phyloP scores from a whole-genome alignment of 2,888 invertebrate genomes.

The Hartigia nigra region DNA sequence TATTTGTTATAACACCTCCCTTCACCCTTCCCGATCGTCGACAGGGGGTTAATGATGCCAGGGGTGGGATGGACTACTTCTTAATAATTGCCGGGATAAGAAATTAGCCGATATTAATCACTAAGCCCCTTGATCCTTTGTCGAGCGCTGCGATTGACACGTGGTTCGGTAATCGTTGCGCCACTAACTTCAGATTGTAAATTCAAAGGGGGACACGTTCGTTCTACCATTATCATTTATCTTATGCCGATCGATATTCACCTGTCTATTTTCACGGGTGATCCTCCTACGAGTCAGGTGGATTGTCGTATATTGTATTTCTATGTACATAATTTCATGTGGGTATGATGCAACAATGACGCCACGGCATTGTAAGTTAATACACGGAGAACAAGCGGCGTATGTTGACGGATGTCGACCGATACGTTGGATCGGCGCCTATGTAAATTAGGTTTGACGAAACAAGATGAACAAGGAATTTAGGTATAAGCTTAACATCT shows the following conservation, averaged over 20 bases:
- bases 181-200: neutral
- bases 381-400: neutral
- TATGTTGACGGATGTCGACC: too few relatives aligned
- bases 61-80: neutral
- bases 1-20: too few relatives aligned
- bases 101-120: neutral
- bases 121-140: neutral
- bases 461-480: neutral
- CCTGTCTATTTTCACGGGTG: neutral
- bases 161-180: neutral
- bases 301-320: neutral
- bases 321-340: neutral
- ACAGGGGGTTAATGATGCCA: neutral
- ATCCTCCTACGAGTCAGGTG: neutral
- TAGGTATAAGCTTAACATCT: neutral
- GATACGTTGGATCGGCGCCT: neutral
- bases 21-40: neutral
- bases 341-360: neutral
- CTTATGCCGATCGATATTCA: neutral
- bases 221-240: neutral
- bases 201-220: neutral
- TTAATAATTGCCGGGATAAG: neutral
- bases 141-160: neutral
- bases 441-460: neutral
- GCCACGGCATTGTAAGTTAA: neutral